A percentile compares a stretch with the other conserved stretches of the same genome.
These are phyloP conservation scores for Tetranychus cinnabarinus DNA, from an alignment of 1,140 invertebrate genomes.

Conservation along the genomic window DNA sequence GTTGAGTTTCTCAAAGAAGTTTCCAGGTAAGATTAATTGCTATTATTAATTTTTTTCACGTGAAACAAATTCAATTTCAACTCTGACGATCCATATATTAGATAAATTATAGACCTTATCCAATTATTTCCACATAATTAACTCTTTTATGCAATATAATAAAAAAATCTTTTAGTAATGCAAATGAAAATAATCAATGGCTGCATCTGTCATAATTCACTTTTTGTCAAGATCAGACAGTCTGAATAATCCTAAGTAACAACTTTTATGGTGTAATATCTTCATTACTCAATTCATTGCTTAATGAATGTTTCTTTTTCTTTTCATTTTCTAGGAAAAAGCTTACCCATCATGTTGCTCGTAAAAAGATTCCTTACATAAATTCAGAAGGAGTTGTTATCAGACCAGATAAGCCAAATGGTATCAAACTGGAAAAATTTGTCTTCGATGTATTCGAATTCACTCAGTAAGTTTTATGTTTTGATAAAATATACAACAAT, in stretches of 20 bases:
- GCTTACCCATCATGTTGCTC: slow-evolving; percentile 76
- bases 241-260: too few relatives aligned
- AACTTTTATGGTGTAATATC: too few relatives aligned
- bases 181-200: too few relatives aligned
- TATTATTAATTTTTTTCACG: background rate
- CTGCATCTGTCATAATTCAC: too few relatives aligned
- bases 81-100: too few relatives aligned
- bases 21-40: slow-evolving; percentile 21
- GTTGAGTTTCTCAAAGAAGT: slow-evolving; percentile 46
- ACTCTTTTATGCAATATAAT: too few relatives aligned
- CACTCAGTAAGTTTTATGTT: slow-evolving; percentile 31
- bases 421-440: slow-evolving; percentile 98
- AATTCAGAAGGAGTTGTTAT: slow-evolving; percentile 38
- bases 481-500: too few relatives aligned
- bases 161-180: too few relatives aligned
- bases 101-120: background rate
- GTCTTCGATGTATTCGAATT: slow-evolving; percentile 96
- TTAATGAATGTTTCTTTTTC: background rate
- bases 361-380: slow-evolving; percentile 85
- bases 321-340: slow-evolving; percentile 18
- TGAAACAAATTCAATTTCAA: background rate
- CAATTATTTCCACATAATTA: background rate
- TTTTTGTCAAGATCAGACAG: too few relatives aligned
- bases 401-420: slow-evolving; percentile 61
- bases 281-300: background rate